Base-by-base conservation (phyloP, 2,888 invertebrate genomes). In the Pycnomerus fuliginosus region DNA sequence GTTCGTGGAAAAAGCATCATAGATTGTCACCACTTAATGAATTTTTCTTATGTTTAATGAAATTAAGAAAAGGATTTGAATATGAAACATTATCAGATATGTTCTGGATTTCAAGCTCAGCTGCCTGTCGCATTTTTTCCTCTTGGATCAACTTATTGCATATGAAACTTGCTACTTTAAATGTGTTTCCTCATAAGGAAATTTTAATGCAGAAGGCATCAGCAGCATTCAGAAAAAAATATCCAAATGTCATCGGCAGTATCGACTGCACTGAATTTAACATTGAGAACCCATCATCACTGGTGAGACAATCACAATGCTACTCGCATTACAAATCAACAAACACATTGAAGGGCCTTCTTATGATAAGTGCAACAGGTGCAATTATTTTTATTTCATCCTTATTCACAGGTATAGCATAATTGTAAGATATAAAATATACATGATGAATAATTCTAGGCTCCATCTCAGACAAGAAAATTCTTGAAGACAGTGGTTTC, bases 341-440 rank as follows among this genome's bases (percentile, higher is more conserved):
- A n/a, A 40, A 47, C 14, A 56, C 50, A 7, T 16, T 53, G 11
- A 55, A 53, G 36, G 31, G 43, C 11, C 29, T 56, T 13, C 17
- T 48, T 16, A 53, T 48, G 29, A 41, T 50, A 3, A 41, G 48
- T 20, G 50, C 53, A 11, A 44, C 43, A 23, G 55, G 50, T 5
- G 14, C 37, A 7, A 48, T 55, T 7, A 45, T 48, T 16, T 53
- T 40, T 32, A 22, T 52, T 3, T 50, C 50, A 16, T 32, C 46
- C 15, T 32, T 44, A 12, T 53, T 46, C 25, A 51, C 38, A 12
- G 54, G 51, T 11, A n/a, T n/a, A n/a, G n/a, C n/a, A n/a, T n/a
- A n/a, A n/a, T n/a, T n/a, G n/a, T n/a, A n/a, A n/a, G n/a, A n/a
- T n/a, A n/a, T n/a, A n/a, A n/a, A n/a, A n/a, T n/a, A n/a, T n/a